Conservation (phyloP, 2,113 vertebrate genomes). For the Microtus pennsylvanicus region DNA sequence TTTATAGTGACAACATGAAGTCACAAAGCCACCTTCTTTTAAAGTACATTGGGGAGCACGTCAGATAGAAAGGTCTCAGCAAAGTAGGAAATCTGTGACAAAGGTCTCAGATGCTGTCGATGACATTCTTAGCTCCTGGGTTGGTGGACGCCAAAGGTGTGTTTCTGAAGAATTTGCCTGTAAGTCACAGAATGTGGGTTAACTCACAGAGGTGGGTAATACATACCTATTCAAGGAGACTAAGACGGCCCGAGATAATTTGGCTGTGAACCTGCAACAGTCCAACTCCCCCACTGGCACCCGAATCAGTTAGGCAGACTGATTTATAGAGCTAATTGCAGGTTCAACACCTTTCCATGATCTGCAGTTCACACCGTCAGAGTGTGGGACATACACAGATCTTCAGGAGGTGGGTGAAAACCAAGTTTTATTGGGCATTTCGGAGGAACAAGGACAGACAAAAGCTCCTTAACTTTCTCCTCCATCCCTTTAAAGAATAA, state of each 20-base stretch:
- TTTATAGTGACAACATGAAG: background rate
- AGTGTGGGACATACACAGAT: background rate
- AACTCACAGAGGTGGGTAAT: background rate
- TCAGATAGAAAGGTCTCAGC: background rate
- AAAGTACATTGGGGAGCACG: background rate
- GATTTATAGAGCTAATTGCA: background rate
- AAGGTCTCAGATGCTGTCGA: background rate
- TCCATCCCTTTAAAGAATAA: slow-evolving; percentile 36
- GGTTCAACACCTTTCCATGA: background rate
- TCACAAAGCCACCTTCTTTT: background rate
- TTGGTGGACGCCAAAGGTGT: background rate
- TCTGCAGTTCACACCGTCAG: background rate
- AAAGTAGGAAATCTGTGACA: background rate
- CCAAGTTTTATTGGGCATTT: background rate
- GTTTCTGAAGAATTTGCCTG: too few species aligned
- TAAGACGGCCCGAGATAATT: background rate
- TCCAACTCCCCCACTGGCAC: background rate
- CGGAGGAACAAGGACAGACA: background rate
- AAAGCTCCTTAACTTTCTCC: background rate
- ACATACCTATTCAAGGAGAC: background rate
- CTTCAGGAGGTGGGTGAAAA: background rate
- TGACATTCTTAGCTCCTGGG: background rate
- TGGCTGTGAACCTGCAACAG: background rate
- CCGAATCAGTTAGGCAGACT: background rate
- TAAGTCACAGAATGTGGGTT: too few species aligned